A percentile compares a stretch with the other conserved stretches of the same genome.
These are phyloP conservation scores for Capitulum mitella DNA, from an alignment of 2,888 invertebrate genomes.

Conservation along the genomic window DNA sequence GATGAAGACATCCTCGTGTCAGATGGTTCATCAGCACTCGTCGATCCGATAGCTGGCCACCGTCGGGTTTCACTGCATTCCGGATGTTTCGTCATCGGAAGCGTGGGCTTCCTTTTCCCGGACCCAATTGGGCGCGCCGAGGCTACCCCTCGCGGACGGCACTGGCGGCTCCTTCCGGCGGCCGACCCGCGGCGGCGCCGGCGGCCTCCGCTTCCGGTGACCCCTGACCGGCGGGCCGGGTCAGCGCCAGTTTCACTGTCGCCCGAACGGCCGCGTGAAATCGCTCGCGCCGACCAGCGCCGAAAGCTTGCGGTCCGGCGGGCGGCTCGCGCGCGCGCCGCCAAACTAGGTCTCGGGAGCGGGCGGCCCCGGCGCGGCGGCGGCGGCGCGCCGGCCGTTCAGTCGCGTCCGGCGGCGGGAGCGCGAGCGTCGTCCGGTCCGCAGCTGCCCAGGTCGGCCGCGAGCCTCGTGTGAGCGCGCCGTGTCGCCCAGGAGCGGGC, in stretches of 20 bases:
- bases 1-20: too few species aligned
- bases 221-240: not conserved
- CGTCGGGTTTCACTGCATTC: not conserved
- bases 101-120: not conserved
- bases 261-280: not conserved
- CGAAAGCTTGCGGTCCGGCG: not conserved
- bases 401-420: not conserved
- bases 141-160: not conserved
- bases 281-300: not conserved
- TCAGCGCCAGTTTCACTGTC: constrained; percentile 14
- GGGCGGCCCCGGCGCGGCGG: not conserved
- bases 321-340: not conserved
- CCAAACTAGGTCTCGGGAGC: constrained; percentile 14
- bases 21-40: too few species aligned
- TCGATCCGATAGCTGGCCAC: too few species aligned
- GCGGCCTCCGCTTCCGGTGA: not conserved
- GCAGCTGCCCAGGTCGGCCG: not conserved
- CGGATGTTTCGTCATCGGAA: not conserved
- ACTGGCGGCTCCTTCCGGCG: not conserved
- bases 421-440: not conserved
- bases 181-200: not conserved
- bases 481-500: not conserved
- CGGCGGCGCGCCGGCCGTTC: not conserved
- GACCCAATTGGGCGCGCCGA: not conserved
- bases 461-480: not conserved